A percentile compares a stretch with the other conserved stretches of the same genome.
Conservation (phyloP, 2,113 vertebrate species). For the Pygoscelis antarcticus region DNA sequence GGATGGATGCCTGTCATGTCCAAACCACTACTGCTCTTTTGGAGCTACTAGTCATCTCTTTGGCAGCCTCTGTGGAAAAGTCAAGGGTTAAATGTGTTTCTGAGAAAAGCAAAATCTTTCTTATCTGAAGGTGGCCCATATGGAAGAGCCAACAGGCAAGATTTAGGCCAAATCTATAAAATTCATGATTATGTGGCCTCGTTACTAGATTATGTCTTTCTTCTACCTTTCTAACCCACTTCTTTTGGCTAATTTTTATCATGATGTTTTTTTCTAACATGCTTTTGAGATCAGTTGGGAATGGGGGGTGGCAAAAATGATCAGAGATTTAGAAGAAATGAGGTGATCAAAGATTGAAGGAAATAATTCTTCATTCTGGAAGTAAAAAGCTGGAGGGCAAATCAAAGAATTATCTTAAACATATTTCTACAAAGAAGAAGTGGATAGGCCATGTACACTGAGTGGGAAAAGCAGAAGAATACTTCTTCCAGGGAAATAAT, state of each 20-base stretch:
- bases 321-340: accelerated
- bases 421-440: neutral
- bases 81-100: neutral
- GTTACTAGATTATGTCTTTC: neutral
- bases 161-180: neutral
- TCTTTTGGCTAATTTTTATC: neutral
- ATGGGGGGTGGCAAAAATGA: neutral
- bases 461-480: neutral
- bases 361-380: neutral
- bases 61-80: neutral
- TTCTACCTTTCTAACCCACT: accelerated
- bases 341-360: accelerated
- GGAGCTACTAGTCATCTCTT: neutral
- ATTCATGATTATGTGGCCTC: accelerated
- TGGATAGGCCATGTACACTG: accelerated
- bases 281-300: neutral
- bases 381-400: neutral
- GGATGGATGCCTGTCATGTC: neutral
- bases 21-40: neutral
- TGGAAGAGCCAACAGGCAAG: neutral
- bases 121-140: too few relatives aligned
- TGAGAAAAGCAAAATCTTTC: neutral
- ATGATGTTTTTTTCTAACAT: neutral
- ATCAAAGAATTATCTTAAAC: neutral
- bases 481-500: neutral